These are phyloP conservation scores for Hippopotamyrus pictus DNA, from an alignment of 2,797 vertebrate species.

Conservation along the genomic window DNA sequence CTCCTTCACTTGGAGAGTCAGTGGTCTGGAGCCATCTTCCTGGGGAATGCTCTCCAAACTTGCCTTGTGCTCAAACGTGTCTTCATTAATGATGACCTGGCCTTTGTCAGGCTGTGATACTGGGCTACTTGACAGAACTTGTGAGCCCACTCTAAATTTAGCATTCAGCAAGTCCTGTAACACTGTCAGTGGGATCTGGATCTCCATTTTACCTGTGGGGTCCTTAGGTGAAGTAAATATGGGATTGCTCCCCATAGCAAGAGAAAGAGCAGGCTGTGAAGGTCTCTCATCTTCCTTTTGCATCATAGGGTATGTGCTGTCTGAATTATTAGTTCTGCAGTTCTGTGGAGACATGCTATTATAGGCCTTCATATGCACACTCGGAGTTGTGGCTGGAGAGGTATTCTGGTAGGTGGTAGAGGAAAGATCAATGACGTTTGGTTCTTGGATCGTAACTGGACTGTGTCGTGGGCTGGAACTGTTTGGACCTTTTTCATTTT, in stretches of 20 bases:
- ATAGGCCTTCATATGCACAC: constrained; percentile 6
- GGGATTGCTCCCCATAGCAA: background rate
- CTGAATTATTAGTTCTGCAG: background rate
- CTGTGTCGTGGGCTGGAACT: background rate
- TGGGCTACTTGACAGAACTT: background rate
- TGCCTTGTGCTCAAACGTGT: background rate
- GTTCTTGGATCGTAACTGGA: constrained; percentile 11
- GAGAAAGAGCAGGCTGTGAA: constrained; percentile 14
- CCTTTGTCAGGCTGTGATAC: background rate
- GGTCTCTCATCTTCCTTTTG: constrained; percentile 22
- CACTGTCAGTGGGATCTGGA: constrained; percentile 60
- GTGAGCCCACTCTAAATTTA: constrained; percentile 26
- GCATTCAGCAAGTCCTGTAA: constrained; percentile 52
- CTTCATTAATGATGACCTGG: background rate
- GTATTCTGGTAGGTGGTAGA: background rate
- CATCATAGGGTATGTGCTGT: background rate
- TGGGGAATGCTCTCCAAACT: background rate
- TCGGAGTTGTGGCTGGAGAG: background rate
- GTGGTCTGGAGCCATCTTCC: constrained; percentile 21
- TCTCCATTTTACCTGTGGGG: constrained; percentile 53
- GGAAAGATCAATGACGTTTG: constrained; percentile 18
- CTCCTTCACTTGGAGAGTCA: constrained; percentile 26
- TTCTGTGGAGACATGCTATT: constrained; percentile 1
- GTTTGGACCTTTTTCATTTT: background rate
- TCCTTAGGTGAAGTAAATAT: constrained; percentile 30